phyloP scores from a whole-genome alignment of 2,888 invertebrate species.

The Ormia ochracea region DNA sequence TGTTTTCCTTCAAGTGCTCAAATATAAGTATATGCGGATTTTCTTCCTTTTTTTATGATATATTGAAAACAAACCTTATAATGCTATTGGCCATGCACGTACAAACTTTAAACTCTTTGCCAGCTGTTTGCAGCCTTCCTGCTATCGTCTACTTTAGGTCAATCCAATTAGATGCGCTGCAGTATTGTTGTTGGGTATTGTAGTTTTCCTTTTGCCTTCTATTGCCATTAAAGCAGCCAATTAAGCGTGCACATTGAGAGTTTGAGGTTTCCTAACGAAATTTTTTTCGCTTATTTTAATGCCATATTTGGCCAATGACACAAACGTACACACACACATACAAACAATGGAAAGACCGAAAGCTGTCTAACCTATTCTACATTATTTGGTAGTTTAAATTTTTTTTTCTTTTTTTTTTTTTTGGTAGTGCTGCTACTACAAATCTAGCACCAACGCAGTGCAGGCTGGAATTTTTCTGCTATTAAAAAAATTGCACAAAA shows the following conservation, averaged over 20 bases:
- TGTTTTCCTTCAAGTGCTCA: conserved; percentile 52
- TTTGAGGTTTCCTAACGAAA: conserved; percentile 56
- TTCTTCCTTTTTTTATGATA: conserved; percentile 57
- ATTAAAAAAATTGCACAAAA: conserved; percentile 30
- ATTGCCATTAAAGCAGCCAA: conserved; percentile 62
- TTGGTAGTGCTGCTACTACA: conserved; percentile 14
- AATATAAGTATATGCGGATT: conserved; percentile 56
- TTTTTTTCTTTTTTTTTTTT: conserved; percentile 1
- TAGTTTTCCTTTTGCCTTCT: conserved; percentile 43
- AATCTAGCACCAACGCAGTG: conserved; percentile 57
- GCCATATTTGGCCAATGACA: conserved; percentile 68
- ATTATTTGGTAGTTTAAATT: conserved; percentile 45
- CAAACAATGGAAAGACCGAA: conserved; percentile 45
- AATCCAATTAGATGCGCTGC: conserved; percentile 67
- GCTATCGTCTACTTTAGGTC: conserved; percentile 62
- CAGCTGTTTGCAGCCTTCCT: conserved; percentile 56
- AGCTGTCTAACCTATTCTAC: conserved; percentile 54
- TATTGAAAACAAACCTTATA: conserved; percentile 57
- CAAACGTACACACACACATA: conserved; percentile 46
- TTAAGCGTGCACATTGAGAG: conserved; percentile 61
- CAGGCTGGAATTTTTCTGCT: conserved; percentile 67
- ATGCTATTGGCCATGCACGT: conserved; percentile 62
- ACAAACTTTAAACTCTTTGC: conserved; percentile 59
- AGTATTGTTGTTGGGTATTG: conserved; percentile 40
- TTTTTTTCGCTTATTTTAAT: conserved; percentile 67